phyloP scores from a whole-genome alignment of 2,797 vertebrate species.

The Lithobates pipiens region DNA sequence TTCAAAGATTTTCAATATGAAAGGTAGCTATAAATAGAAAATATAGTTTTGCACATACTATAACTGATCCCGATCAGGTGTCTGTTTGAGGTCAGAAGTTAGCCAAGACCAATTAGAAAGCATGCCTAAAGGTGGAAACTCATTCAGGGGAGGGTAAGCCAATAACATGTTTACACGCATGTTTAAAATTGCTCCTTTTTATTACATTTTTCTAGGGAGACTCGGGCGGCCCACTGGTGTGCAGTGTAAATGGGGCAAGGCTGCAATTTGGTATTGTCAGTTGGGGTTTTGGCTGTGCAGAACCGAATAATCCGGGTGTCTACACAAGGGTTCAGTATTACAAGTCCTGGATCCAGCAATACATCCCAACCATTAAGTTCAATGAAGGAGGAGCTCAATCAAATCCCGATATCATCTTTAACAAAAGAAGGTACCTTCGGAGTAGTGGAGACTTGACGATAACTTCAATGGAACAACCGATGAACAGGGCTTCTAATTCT shows the following conservation, averaged over 20 bases:
- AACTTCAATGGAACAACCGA: neutral
- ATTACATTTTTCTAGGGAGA: slow-evolving; percentile 74
- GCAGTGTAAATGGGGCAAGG: slow-evolving; percentile 69
- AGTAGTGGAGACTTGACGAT: neutral
- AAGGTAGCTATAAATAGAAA: too few species aligned
- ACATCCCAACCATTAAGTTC: neutral
- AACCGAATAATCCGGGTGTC: slow-evolving; percentile 75
- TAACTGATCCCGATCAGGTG: too few species aligned
- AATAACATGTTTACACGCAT: too few species aligned
- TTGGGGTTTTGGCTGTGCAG: slow-evolving; percentile 81
- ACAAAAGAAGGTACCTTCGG: neutral
- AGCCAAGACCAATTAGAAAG: too few species aligned
- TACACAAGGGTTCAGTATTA: slow-evolving; percentile 71
- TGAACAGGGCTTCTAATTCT: too few species aligned
- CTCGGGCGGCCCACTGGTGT: slow-evolving; percentile 84
- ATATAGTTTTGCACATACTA: too few species aligned
- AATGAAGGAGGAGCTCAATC: neutral
- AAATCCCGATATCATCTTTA: neutral
- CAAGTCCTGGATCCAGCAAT: slow-evolving; percentile 44
- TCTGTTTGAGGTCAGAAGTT: too few species aligned
- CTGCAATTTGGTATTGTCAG: slow-evolving; percentile 79
- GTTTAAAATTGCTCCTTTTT: neutral
- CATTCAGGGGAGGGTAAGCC: too few species aligned
- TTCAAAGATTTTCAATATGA: too few species aligned
- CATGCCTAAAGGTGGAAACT: too few species aligned